Conservation (phyloP, 53 echinoderm and acorn worm genomes). For the Holothuria scabra region DNA sequence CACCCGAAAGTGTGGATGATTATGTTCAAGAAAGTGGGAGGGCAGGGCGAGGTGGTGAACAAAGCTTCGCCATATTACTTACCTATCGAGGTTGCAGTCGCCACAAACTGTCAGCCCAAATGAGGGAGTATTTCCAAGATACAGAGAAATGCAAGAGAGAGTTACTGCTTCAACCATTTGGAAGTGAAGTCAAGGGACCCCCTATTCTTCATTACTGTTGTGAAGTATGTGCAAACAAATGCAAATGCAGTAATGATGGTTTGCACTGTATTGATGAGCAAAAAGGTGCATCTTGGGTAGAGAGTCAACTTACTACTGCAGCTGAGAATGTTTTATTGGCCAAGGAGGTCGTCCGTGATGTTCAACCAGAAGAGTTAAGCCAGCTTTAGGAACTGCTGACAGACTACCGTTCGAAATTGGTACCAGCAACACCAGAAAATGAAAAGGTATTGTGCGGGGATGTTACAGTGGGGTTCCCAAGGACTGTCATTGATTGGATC, state of each 20-base stretch:
- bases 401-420: neutral
- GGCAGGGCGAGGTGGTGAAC: conserved; percentile 6
- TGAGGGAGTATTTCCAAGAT: neutral
- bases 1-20: conserved; percentile 5
- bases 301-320: neutral
- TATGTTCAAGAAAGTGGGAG: conserved; percentile 29
- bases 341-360: neutral
- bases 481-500: neutral
- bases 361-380: neutral
- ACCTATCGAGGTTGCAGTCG: neutral
- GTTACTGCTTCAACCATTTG: conserved; percentile 10
- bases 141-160: neutral
- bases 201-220: neutral
- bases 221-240: neutral
- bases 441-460: neutral
- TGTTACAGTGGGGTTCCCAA: neutral
- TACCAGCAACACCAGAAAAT: neutral
- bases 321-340: neutral
- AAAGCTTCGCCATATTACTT: neutral
- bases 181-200: neutral
- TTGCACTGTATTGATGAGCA: neutral
- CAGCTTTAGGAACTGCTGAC: neutral
- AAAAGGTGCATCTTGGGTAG: neutral
- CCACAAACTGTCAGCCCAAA: neutral
- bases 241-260: neutral